These are phyloP conservation scores for Xanthia icteritia DNA, from an alignment of 2,888 invertebrate genomes.

Conservation along the genomic window DNA sequence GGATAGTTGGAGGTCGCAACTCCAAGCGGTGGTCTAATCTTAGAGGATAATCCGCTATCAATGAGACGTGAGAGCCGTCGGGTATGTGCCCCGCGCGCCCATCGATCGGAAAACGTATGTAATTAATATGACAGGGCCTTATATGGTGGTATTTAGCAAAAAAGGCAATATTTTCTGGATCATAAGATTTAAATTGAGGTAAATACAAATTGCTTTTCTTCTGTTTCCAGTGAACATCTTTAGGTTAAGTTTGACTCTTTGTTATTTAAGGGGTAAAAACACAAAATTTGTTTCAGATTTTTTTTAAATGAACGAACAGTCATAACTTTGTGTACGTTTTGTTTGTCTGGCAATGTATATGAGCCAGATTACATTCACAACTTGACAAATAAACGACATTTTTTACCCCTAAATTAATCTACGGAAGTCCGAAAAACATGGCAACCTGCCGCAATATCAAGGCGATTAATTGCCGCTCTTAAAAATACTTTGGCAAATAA, in stretches of 20 bases:
- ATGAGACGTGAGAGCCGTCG: constrained; percentile 75
- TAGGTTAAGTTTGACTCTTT: not conserved
- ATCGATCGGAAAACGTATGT: constrained; percentile 57
- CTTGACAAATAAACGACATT: constrained; percentile 66
- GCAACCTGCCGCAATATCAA: constrained; percentile 68
- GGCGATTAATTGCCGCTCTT: constrained; percentile 77
- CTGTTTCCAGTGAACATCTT: no score
- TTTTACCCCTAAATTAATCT: constrained; percentile 64
- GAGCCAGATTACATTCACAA: constrained; percentile 56
- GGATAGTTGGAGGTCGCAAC: constrained; percentile 76
- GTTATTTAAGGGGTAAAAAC: not conserved
- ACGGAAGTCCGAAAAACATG: constrained; percentile 63
- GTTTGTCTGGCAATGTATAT: constrained; percentile 46
- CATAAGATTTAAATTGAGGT: not conserved
- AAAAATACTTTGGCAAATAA: constrained; percentile 72
- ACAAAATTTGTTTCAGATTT: constrained; percentile 3
- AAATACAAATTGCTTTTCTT: not conserved
- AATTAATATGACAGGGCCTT: constrained; percentile 64
- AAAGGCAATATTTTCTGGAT: not conserved
- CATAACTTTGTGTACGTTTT: constrained; percentile 34
- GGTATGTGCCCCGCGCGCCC: constrained; percentile 31
- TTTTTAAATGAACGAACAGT: constrained; percentile 22
- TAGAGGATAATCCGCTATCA: constrained; percentile 82
- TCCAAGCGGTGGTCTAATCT: constrained; percentile 78
- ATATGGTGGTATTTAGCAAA: constrained; percentile 2